Percentiles rank a stretch among this genome's conserved stretches.
Evolutionary conservation across 2,888 invertebrate species (phyloP).

Genomic region (Neoascia interrupta): DNA sequence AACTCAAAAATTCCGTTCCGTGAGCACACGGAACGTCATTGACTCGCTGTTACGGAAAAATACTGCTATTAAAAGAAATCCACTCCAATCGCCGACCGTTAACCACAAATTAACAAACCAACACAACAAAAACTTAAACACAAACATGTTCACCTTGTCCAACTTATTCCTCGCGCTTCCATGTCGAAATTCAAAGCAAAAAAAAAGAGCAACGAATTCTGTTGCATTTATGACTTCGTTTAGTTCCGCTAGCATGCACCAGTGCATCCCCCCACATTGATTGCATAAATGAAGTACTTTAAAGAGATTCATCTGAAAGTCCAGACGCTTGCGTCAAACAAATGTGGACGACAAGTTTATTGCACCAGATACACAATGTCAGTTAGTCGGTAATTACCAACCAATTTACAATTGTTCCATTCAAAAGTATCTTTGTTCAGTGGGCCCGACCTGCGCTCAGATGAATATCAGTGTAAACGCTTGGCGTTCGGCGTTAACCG

Average conservation of each 20-base stretch:
- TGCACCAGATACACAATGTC: background rate
- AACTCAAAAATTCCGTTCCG: no score
- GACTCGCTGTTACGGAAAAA: no score
- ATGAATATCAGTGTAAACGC: background rate
- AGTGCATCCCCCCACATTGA: background rate
- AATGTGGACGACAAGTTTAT: background rate
- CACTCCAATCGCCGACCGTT: background rate
- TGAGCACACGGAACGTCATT: no score
- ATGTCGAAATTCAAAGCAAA: background rate
- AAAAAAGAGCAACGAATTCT: no score
- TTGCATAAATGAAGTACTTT: no score
- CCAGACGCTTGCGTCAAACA: background rate
- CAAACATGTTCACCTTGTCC: background rate
- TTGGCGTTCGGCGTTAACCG: no score
- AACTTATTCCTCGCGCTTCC: background rate
- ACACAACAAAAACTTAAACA: background rate
- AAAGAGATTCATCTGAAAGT: no score
- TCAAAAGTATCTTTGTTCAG: background rate
- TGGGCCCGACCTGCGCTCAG: background rate
- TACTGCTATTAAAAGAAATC: no score
- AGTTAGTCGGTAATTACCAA: background rate
- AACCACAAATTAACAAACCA: background rate
- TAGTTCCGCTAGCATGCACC: conserved; percentile 9
- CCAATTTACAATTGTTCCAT: background rate
- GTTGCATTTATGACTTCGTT: conserved; percentile 8